Evolutionary conservation across 2,797 vertebrate species (phyloP).

Genomic region (Arremon aurantiirostris): DNA sequence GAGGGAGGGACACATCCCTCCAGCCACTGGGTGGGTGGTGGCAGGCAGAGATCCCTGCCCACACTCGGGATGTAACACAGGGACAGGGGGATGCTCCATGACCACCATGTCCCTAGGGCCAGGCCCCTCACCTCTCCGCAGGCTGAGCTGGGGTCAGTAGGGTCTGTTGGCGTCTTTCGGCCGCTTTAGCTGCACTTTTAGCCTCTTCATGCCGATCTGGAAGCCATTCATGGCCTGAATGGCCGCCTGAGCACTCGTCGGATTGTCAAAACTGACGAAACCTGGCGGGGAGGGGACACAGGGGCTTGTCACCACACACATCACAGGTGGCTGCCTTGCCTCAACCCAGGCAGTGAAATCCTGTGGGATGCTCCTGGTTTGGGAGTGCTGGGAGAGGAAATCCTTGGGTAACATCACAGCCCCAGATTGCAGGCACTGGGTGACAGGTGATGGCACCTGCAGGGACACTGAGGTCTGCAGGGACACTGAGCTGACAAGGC

Average conservation of each 20-base stretch:
- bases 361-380: fast-evolving
- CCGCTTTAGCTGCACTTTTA: slow-evolving; percentile 98
- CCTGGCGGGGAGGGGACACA: slow-evolving; percentile 66
- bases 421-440: fast-evolving
- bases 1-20: neutral
- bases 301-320: neutral
- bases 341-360: fast-evolving
- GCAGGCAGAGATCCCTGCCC: neutral
- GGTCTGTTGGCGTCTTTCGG: slow-evolving; percentile 98
- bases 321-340: fast-evolving
- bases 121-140: slow-evolving; percentile 62
- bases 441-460: neutral
- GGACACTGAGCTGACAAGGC: neutral
- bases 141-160: slow-evolving; percentile 83
- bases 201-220: slow-evolving; percentile 98
- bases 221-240: slow-evolving; percentile 99
- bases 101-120: fast-evolving
- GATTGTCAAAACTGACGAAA: slow-evolving; percentile 99
- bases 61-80: fast-evolving
- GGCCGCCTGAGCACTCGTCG: slow-evolving; percentile 95
- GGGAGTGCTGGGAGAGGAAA: neutral
- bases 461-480: neutral
- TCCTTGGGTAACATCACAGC: neutral
- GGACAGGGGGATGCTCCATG: fast-evolving
- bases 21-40: fast-evolving